Percentiles rank a stretch among this genome's conserved stretches.
Conservation (phyloP, 2,113 vertebrate species). For the Clinocottus analis region DNA sequence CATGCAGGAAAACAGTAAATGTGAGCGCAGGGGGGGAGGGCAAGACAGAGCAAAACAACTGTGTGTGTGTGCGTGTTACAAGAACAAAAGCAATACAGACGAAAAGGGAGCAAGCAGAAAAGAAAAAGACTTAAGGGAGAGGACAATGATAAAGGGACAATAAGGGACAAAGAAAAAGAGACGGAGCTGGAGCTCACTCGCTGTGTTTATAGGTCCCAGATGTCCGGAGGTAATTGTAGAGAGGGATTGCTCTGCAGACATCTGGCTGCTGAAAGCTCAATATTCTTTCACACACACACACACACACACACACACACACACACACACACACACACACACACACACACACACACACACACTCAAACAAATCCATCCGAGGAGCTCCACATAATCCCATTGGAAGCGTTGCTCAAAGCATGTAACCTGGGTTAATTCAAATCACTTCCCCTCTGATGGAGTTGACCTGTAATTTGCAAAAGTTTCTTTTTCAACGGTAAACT, state of each 20-base stretch:
- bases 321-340: slow-evolving; percentile 22
- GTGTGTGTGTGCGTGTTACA: background rate
- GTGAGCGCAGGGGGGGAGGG: slow-evolving; percentile 14
- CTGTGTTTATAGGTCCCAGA: slow-evolving; percentile 78
- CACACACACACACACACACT: slow-evolving; percentile 39
- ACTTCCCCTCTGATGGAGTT: slow-evolving; percentile 40
- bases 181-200: slow-evolving; percentile 17
- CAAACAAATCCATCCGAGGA: slow-evolving; percentile 55
- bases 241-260: slow-evolving; percentile 77
- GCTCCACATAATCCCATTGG: slow-evolving; percentile 63
- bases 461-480: slow-evolving; percentile 23
- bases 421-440: slow-evolving; percentile 67
- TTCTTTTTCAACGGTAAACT: slow-evolving; percentile 29
- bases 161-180: slow-evolving; percentile 35
- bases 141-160: slow-evolving; percentile 62
- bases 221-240: slow-evolving; percentile 79
- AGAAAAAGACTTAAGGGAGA: slow-evolving; percentile 45
- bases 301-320: too few relatives aligned
- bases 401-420: slow-evolving; percentile 52
- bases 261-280: slow-evolving; percentile 71
- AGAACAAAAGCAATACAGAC: slow-evolving; percentile 7
- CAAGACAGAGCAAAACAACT: background rate
- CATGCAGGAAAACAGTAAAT: background rate
- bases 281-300: slow-evolving; percentile 57
- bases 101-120: background rate